Percentiles rank a stretch among this genome's conserved stretches.
Conservation (phyloP, 2,113 vertebrate species). For the Zosterops japonicus region DNA sequence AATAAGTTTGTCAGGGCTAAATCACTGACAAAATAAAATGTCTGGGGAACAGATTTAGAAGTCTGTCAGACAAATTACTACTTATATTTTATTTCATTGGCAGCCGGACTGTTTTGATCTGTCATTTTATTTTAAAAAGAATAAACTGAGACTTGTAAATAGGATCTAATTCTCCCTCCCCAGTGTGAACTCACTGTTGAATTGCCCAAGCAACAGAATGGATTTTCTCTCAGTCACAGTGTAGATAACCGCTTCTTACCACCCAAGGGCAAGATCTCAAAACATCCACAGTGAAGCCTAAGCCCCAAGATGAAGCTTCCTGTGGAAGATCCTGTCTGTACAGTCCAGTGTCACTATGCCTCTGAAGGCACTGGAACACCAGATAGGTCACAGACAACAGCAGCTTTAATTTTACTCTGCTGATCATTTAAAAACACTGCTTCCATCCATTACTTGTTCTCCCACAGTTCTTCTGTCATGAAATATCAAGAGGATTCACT, state of each 20-base stretch:
- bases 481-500: background rate
- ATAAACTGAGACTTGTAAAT: background rate
- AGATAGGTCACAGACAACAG: background rate
- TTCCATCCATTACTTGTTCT: background rate
- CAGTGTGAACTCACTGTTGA: background rate
- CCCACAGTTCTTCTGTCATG: background rate
- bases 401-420: background rate
- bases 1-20: background rate
- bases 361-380: background rate
- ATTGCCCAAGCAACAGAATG: background rate
- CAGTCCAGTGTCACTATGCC: background rate
- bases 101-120: background rate
- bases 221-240: background rate
- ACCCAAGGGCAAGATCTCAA: background rate
- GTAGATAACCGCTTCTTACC: background rate
- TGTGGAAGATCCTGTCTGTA: background rate
- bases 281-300: background rate
- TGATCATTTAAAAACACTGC: background rate
- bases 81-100: constrained; percentile 7
- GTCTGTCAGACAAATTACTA: background rate
- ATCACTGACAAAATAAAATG: background rate
- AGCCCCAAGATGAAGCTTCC: background rate
- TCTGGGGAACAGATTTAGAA: background rate
- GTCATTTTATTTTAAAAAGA: background rate
- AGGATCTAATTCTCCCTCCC: background rate